Conservation (phyloP, 2,888 invertebrate species). For the Acleris cristana region DNA sequence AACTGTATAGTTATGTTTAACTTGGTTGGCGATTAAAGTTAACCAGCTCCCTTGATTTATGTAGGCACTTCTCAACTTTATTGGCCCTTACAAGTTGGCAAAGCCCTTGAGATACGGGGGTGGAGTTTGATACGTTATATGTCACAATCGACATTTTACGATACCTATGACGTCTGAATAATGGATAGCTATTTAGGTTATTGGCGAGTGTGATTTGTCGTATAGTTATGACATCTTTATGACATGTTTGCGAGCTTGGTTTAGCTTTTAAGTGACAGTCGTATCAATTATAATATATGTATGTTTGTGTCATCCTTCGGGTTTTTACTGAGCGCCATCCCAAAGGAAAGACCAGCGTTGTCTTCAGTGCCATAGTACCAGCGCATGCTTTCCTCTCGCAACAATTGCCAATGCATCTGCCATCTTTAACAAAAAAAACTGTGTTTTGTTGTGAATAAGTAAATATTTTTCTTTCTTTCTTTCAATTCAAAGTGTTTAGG, state of each 20-base stretch:
- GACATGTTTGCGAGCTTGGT: not conserved
- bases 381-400: no score
- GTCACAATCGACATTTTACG: slow-evolving; percentile 51
- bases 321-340: no score
- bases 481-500: no score
- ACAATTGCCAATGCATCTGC: no score
- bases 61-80: slow-evolving; percentile 55
- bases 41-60: slow-evolving; percentile 57
- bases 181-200: slow-evolving; percentile 42
- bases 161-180: slow-evolving; percentile 42
- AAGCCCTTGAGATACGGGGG: slow-evolving; percentile 48
- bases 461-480: no score
- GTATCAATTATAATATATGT: no score
- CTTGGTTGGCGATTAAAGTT: slow-evolving; percentile 51
- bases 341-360: no score
- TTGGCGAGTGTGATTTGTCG: slow-evolving; percentile 38
- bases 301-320: no score
- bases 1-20: no score
- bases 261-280: not conserved
- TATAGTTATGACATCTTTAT: slow-evolving; percentile 16
- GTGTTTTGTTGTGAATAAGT: no score
- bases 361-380: no score
- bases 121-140: slow-evolving; percentile 49
- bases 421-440: no score
- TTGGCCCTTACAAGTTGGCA: slow-evolving; percentile 55